Conservation (phyloP, 1,140 invertebrate genomes). For the Pogonus chalceus region DNA sequence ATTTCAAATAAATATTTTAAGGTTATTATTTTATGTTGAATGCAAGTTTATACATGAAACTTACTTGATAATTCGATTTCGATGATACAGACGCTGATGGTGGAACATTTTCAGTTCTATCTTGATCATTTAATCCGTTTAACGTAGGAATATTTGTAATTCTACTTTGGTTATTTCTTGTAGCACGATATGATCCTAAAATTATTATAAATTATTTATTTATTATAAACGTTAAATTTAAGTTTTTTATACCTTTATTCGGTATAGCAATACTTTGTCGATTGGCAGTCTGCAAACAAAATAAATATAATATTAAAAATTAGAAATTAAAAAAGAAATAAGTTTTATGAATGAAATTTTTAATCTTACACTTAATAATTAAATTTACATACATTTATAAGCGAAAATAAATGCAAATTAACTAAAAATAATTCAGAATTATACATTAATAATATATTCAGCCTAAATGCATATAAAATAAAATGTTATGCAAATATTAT, state of each 20-base stretch:
- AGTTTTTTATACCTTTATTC: conserved; percentile 33
- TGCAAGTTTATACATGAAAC: too few relatives aligned
- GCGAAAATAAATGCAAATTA: too few relatives aligned
- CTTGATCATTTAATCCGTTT: neutral
- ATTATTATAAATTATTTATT: neutral
- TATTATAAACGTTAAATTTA: neutral
- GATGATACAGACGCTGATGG: neutral
- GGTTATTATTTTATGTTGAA: too few relatives aligned
- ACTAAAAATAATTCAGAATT: too few relatives aligned
- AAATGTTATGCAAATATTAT: too few relatives aligned
- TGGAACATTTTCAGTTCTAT: neutral
- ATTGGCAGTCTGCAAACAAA: conserved; percentile 40
- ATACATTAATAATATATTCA: too few relatives aligned
- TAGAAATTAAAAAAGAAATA: too few relatives aligned
- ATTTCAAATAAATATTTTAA: too few relatives aligned
- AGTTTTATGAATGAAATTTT: too few relatives aligned
- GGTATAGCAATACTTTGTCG: conserved; percentile 41
- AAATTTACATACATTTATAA: too few relatives aligned
- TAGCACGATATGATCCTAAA: conserved; percentile 34
- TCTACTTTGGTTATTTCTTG: conserved; percentile 40
- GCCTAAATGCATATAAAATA: too few relatives aligned
- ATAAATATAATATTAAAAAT: conserved; percentile 22
- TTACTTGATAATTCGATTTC: neutral
- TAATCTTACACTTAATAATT: too few relatives aligned
- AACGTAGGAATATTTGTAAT: conserved; percentile 29